phyloP scores from a whole-genome alignment of 2,888 invertebrate species.

The Cephus runcator region DNA sequence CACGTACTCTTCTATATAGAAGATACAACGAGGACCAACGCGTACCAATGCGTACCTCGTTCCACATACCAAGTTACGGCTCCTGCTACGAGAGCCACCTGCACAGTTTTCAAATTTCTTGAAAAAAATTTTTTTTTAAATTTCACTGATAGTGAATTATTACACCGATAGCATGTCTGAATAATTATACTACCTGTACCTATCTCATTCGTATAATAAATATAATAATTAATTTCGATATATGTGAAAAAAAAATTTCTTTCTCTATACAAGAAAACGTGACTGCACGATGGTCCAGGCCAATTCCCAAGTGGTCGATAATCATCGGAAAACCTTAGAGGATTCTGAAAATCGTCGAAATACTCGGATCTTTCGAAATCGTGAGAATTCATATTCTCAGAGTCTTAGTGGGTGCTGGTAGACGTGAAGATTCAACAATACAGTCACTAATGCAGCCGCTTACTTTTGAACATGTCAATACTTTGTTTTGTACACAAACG shows the following conservation, averaged over 20 bases:
- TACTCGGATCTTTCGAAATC: conserved; percentile 42
- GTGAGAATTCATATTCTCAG: conserved; percentile 41
- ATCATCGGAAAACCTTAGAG: conserved; percentile 19
- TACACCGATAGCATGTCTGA: too few relatives aligned
- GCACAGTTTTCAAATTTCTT: conserved; percentile 28
- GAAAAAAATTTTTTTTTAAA: not conserved
- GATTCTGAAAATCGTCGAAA: conserved; percentile 31
- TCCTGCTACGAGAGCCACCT: conserved; percentile 12
- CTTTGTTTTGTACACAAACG: conserved; percentile 61
- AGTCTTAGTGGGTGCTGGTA: conserved; percentile 33
- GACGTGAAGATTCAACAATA: conserved; percentile 37
- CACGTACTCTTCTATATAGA: conserved; percentile 32
- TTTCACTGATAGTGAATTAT: not conserved
- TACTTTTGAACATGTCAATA: conserved; percentile 54
- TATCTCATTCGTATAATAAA: not conserved
- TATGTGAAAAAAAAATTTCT: not conserved
- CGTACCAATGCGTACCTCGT: conserved; percentile 16
- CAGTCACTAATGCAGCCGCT: conserved; percentile 37
- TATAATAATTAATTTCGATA: not conserved
- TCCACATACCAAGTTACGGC: conserved; percentile 23
- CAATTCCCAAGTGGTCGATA: conserved; percentile 43
- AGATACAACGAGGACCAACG: not conserved
- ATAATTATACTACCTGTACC: not conserved
- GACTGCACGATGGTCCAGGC: conserved; percentile 37
- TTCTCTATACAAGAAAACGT: conserved; percentile 35